Percentiles rank a stretch among this genome's conserved stretches.
phyloP scores from a whole-genome alignment of 1,140 invertebrate genomes.

The Chironomus striatipennis region DNA sequence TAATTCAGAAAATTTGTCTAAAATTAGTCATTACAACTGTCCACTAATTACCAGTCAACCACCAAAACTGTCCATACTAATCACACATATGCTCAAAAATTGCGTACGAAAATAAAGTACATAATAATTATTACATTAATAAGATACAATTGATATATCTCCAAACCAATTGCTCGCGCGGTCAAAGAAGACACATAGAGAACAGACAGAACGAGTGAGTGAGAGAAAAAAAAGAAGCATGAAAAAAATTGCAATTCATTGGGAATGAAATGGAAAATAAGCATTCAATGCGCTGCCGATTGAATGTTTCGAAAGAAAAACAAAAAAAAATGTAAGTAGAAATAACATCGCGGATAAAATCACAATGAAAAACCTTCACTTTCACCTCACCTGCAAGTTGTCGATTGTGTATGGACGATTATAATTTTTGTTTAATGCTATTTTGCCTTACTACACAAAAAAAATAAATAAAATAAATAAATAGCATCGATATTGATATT shows the following conservation, averaged over 20 bases:
- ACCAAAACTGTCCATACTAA: too few relatives aligned
- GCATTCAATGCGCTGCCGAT: not conserved
- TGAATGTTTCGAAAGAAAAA: conserved; percentile 5
- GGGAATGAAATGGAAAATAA: too few relatives aligned
- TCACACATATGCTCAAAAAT: not conserved
- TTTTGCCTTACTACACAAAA: not conserved
- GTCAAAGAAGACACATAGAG: too few relatives aligned
- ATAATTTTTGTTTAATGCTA: not conserved
- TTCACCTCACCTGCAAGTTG: conserved; percentile 21
- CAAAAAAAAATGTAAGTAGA: not conserved
- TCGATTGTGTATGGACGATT: conserved; percentile 12
- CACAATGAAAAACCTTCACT: conserved; percentile 23
- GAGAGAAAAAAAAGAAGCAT: not conserved
- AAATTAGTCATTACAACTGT: too few relatives aligned
- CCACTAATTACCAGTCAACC: too few relatives aligned
- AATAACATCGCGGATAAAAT: conserved; percentile 21
- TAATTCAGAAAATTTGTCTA: too few relatives aligned
- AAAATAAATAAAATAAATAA: too few relatives aligned
- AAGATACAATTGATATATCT: conserved; percentile 5
- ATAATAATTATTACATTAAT: conserved; percentile 7
- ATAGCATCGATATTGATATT: not conserved
- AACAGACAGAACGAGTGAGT: too few relatives aligned
- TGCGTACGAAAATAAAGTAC: too few relatives aligned
- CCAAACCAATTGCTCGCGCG: not conserved
- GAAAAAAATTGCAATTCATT: too few relatives aligned